Evolutionary conservation across 2,888 invertebrate species (phyloP).

Genomic region (Tolmerus cingulatus): DNA sequence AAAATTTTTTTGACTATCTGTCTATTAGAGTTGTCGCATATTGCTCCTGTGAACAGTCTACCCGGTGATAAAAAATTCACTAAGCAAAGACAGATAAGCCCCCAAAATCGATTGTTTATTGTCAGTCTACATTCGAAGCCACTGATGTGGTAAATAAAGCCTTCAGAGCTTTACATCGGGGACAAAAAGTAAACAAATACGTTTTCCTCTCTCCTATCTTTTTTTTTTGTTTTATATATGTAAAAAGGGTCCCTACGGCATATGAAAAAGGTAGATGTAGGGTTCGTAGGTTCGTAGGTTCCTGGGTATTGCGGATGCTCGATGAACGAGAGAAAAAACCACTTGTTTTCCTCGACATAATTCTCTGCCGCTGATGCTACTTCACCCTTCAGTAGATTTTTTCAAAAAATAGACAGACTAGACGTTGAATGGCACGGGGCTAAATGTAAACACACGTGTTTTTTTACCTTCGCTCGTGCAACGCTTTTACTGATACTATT

Average conservation of each 20-base stretch:
- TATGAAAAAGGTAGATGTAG: background rate
- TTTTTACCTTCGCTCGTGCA: background rate
- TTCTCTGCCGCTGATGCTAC: background rate
- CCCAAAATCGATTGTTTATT: background rate
- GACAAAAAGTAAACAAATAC: conserved; percentile 21
- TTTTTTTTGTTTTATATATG: background rate
- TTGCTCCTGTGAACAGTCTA: background rate
- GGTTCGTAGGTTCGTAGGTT: background rate
- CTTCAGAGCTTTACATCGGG: background rate
- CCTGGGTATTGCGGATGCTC: background rate
- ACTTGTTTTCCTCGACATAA: background rate
- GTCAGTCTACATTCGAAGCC: background rate
- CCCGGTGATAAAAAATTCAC: background rate
- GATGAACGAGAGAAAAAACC: background rate
- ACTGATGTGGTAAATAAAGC: conserved; percentile 26
- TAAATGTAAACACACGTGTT: background rate
- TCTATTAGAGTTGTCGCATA: background rate
- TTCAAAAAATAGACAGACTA: background rate
- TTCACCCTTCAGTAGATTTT: background rate
- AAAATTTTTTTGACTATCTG: background rate
- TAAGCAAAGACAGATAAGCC: background rate
- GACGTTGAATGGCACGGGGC: background rate
- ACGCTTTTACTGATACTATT: background rate
- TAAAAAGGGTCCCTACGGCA: background rate
- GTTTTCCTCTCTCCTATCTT: background rate